Conservation (phyloP, 2,888 invertebrate species). For the Harmothoe impar region DNA sequence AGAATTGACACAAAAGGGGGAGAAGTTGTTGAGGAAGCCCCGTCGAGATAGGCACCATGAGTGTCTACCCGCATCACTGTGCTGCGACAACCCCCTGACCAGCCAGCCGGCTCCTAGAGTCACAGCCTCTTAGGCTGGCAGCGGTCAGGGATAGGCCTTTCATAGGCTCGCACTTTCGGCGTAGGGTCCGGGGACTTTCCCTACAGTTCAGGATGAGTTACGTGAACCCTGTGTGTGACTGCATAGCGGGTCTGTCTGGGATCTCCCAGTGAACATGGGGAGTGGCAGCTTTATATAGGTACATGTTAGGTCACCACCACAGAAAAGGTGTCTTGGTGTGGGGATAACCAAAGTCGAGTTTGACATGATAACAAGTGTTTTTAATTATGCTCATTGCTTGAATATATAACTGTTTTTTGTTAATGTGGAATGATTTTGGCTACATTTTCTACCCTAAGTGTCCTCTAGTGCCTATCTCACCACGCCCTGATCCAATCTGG, state of each 20-base stretch:
- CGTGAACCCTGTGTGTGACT: slow-evolving; percentile 41
- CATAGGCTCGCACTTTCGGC: slow-evolving; percentile 44
- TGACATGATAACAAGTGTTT: no score
- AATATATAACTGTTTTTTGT: no score
- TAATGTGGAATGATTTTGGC: no score
- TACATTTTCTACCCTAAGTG: no score
- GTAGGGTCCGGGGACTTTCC: slow-evolving; percentile 51
- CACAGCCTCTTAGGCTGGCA: slow-evolving; percentile 26
- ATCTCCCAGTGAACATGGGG: not conserved
- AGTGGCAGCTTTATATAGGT: not conserved
- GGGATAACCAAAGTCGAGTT: no score
- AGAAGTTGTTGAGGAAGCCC: slow-evolving; percentile 28
- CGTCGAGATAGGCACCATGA: slow-evolving; percentile 25
- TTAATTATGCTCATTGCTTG: no score
- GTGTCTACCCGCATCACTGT: slow-evolving; percentile 42
- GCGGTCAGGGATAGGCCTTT: not conserved
- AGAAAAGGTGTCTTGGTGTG: no score
- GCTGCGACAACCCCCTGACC: not conserved
- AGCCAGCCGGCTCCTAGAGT: not conserved
- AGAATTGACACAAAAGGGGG: no score
- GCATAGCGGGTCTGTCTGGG: slow-evolving; percentile 38
- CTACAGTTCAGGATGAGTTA: slow-evolving; percentile 17
- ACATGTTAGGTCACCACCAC: no score
- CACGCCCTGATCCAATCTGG: no score
- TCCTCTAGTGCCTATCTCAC: no score